phyloP scores from a whole-genome alignment of 2,888 invertebrate species.

The Drosophila stalkeri region DNA sequence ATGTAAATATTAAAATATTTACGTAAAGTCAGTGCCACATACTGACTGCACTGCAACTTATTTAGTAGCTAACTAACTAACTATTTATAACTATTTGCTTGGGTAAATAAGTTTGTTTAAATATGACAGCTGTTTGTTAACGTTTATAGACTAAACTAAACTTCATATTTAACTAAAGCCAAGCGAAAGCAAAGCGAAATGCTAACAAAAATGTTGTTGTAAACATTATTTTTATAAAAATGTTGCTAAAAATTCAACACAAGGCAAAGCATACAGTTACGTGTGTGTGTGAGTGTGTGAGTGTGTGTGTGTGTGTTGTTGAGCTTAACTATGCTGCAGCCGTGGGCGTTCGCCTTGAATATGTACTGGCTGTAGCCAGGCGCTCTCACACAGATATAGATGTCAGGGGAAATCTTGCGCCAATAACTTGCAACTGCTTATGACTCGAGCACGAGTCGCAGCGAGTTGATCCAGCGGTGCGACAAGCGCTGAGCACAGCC shows the following conservation, averaged over 20 bases:
- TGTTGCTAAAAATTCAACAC: constrained; percentile 70
- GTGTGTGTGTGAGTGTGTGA: not conserved
- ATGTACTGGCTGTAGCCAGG: constrained; percentile 9
- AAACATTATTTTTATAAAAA: constrained; percentile 72
- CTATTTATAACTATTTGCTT: constrained; percentile 60
- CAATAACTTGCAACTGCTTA: constrained; percentile 80
- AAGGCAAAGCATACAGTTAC: constrained; percentile 72
- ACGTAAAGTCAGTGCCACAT: not conserved
- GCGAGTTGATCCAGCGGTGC: constrained; percentile 50
- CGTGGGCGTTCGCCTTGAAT: constrained; percentile 62
- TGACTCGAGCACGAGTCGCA: constrained; percentile 58
- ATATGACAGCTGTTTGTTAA: constrained; percentile 70
- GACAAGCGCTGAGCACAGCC: constrained; percentile 49
- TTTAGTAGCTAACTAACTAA: constrained; percentile 42
- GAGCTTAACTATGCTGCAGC: constrained; percentile 56
- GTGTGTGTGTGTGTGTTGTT: constrained; percentile 20
- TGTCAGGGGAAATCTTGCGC: constrained; percentile 74
- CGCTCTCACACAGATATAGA: constrained; percentile 37
- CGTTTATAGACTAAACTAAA: constrained; percentile 68
- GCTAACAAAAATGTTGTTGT: constrained; percentile 55
- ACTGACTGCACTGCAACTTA: not conserved
- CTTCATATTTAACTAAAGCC: constrained; percentile 65
- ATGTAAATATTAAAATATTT: constrained; percentile 34
- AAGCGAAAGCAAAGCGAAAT: constrained; percentile 39
- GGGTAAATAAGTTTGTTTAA: constrained; percentile 71